Percentiles rank a stretch among this genome's conserved stretches.
These are phyloP conservation scores for Micropterix aruncella DNA, from an alignment of 2,888 invertebrate species.

Conservation along the genomic window DNA sequence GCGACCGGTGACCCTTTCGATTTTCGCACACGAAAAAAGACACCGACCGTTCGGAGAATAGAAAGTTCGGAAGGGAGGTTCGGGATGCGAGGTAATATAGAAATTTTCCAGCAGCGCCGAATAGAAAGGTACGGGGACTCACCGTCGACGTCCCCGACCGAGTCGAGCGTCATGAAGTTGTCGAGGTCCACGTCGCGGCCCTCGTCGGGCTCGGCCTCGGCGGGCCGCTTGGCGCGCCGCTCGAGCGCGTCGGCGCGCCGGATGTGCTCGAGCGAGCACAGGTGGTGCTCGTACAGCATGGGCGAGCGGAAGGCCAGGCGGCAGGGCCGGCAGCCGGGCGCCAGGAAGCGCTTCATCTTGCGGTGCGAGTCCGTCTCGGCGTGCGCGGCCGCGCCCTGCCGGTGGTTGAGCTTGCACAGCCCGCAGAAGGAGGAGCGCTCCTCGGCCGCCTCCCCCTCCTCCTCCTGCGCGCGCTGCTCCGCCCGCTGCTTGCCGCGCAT, in stretches of 20 bases:
- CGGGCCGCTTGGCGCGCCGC: conserved; percentile 25
- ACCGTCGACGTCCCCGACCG: conserved; percentile 75
- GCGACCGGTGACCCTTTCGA: too few species aligned
- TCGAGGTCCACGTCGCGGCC: conserved; percentile 65
- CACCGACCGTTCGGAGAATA: too few species aligned
- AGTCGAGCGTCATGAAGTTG: conserved; percentile 80
- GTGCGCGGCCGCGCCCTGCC: conserved; percentile 63
- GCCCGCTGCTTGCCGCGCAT: conserved; percentile 71
- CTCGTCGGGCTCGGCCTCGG: conserved; percentile 49
- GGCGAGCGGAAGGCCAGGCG: conserved; percentile 67
- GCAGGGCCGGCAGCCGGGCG: conserved; percentile 70
- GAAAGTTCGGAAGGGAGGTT: too few species aligned
- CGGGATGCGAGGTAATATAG: too few species aligned
- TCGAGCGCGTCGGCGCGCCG: conserved; percentile 25
- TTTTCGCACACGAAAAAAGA: too few species aligned
- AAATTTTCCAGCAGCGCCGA: too few species aligned
- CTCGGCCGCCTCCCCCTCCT: conserved; percentile 43
- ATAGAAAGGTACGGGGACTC: too few species aligned
- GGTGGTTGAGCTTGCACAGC: conserved; percentile 61
- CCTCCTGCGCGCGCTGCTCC: conserved; percentile 66
- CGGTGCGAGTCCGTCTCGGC: conserved; percentile 67
- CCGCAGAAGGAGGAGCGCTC: conserved; percentile 55
- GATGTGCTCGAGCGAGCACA: conserved; percentile 68
- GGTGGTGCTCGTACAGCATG: conserved; percentile 74
- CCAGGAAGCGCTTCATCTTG: conserved; percentile 72